Conservation (phyloP, 2,113 vertebrate genomes). For the Pachycephala philippinensis region DNA sequence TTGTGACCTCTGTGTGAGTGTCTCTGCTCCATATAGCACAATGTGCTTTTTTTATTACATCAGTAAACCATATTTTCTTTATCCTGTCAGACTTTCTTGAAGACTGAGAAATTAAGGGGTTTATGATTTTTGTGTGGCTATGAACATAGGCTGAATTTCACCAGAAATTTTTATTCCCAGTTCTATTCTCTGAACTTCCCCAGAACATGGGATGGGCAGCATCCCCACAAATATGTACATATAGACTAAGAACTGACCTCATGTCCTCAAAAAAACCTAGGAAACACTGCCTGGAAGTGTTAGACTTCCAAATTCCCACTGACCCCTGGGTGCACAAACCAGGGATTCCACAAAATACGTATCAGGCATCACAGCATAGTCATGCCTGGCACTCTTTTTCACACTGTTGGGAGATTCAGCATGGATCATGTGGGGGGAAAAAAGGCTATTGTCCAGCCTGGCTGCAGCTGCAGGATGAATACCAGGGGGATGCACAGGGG, state of each 20-base stretch:
- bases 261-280: rapidly evolving
- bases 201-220: background rate
- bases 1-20: background rate
- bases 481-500: background rate
- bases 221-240: too few relatives aligned
- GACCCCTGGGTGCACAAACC: too few relatives aligned
- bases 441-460: background rate
- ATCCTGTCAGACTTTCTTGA: background rate
- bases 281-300: background rate
- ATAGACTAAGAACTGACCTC: background rate
- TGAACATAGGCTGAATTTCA: background rate
- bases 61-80: background rate
- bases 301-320: background rate
- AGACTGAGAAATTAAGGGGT: background rate
- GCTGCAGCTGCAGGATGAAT: background rate
- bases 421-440: rapidly evolving
- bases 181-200: background rate
- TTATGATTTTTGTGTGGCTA: background rate
- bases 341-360: background rate
- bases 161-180: background rate
- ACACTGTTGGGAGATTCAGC: background rate
- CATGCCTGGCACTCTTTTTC: background rate
- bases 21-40: background rate
- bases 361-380: background rate
- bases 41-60: background rate